phyloP scores from a whole-genome alignment of 2,797 vertebrate genomes.

The Triplophysa yarkandensis region DNA sequence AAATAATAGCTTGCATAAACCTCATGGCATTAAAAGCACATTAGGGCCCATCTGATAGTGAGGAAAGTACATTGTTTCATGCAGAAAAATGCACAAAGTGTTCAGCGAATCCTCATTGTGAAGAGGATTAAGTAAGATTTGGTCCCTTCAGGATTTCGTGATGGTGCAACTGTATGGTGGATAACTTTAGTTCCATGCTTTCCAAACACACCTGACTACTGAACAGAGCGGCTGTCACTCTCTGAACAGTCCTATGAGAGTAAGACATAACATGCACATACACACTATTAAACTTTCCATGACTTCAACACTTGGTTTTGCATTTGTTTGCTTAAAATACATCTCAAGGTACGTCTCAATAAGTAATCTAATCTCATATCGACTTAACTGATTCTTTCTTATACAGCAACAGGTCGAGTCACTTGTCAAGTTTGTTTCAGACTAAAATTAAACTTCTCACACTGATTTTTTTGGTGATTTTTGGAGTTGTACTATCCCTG shows the following conservation, averaged over 20 bases:
- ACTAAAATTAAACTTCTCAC: background rate
- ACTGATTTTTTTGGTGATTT: no score
- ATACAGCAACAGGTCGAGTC: background rate
- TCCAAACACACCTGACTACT: constrained; percentile 81
- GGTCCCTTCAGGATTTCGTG: constrained; percentile 43
- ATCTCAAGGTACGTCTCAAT: background rate
- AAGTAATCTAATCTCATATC: background rate
- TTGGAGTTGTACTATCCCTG: no score
- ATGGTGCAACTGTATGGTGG: constrained; percentile 58
- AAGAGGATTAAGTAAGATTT: constrained; percentile 31
- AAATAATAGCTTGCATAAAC: constrained; percentile 31
- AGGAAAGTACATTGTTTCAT: constrained; percentile 42
- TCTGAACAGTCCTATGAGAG: constrained; percentile 79
- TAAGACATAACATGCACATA: constrained; percentile 71
- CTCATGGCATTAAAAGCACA: constrained; percentile 46
- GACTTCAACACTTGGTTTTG: background rate
- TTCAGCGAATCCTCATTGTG: constrained; percentile 39
- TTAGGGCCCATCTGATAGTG: constrained; percentile 43
- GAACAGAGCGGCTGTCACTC: constrained; percentile 79
- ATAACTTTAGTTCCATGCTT: constrained; percentile 57
- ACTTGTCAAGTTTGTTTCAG: background rate
- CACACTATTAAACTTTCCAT: constrained; percentile 53
- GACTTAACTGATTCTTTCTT: background rate
- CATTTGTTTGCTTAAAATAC: no score
- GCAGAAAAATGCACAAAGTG: constrained; percentile 45